Conservation (phyloP, 1,140 invertebrate species). For the Danaus melanippus region DNA sequence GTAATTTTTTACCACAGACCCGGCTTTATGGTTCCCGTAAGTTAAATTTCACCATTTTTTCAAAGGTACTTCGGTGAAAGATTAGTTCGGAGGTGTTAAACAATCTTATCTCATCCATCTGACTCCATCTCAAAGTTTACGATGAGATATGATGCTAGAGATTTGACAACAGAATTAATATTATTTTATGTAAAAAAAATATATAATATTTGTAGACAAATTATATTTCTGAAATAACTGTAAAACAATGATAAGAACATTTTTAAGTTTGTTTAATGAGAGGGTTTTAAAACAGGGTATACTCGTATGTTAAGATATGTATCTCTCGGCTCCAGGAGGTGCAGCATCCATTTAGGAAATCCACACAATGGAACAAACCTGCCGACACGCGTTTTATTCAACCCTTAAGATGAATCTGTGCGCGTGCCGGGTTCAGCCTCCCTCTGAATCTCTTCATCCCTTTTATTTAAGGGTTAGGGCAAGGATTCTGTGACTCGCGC, state of each 20-base stretch:
- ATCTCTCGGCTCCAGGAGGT: too few relatives aligned
- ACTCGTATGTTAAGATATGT: too few relatives aligned
- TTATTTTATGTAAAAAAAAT: conserved; percentile 1
- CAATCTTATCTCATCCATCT: conserved; percentile 32
- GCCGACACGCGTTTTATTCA: conserved; percentile 44
- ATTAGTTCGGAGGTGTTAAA: conserved; percentile 43
- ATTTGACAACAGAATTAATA: conserved; percentile 1
- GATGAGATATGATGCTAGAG: conserved; percentile 16
- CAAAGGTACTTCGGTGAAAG: conserved; percentile 24
- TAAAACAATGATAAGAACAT: too few relatives aligned
- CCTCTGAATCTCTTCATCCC: conserved; percentile 43
- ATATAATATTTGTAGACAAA: conserved; percentile 13
- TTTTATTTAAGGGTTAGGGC: conserved; percentile 48
- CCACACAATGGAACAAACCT: conserved; percentile 5
- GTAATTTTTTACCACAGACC: conserved; percentile 24
- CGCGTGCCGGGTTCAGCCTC: conserved; percentile 59
- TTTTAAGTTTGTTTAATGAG: too few relatives aligned
- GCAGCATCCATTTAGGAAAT: too few relatives aligned
- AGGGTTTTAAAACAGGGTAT: too few relatives aligned
- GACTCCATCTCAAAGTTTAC: conserved; percentile 14
- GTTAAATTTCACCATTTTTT: conserved; percentile 27
- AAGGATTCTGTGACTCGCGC: conserved; percentile 65
- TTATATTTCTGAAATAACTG: not conserved
- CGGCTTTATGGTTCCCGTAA: conserved; percentile 40
- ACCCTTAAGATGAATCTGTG: conserved; percentile 34